phyloP scores from a whole-genome alignment of 2,888 invertebrate species.

The Sericinus montela region DNA sequence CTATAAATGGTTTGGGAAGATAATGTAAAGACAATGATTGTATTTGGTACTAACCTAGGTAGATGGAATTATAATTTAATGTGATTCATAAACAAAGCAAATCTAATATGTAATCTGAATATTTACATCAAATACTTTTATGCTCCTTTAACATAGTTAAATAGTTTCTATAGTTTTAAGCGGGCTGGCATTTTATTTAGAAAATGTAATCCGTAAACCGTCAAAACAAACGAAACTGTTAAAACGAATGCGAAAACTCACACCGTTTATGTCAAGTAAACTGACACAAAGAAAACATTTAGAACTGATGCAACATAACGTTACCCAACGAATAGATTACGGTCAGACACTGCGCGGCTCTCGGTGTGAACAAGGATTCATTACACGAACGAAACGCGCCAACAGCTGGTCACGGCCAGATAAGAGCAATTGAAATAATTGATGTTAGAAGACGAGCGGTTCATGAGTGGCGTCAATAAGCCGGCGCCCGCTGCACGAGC shows the following conservation, averaged over 20 bases:
- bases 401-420: constrained; percentile 40
- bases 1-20: too few species aligned
- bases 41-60: too few species aligned
- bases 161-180: too few species aligned
- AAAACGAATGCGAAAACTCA: not conserved
- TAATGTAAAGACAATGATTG: too few species aligned
- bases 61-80: too few species aligned
- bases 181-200: too few species aligned
- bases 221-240: not conserved
- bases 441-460: constrained; percentile 39
- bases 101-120: too few species aligned
- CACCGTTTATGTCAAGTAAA: not conserved
- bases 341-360: constrained; percentile 30
- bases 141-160: too few species aligned
- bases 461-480: constrained; percentile 34
- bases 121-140: too few species aligned
- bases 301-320: constrained; percentile 28
- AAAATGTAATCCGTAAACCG: too few species aligned
- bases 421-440: constrained; percentile 54
- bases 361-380: constrained; percentile 16
- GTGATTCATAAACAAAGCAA: too few species aligned
- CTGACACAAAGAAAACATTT: constrained; percentile 31
- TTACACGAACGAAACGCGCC: constrained; percentile 35
- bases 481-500: constrained; percentile 28
- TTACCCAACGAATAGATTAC: constrained; percentile 42